Evolutionary conservation across 1,140 invertebrate species (phyloP), one percentile per base, ranked within the genome.

Genomic region (Drosophila parvula): DNA sequence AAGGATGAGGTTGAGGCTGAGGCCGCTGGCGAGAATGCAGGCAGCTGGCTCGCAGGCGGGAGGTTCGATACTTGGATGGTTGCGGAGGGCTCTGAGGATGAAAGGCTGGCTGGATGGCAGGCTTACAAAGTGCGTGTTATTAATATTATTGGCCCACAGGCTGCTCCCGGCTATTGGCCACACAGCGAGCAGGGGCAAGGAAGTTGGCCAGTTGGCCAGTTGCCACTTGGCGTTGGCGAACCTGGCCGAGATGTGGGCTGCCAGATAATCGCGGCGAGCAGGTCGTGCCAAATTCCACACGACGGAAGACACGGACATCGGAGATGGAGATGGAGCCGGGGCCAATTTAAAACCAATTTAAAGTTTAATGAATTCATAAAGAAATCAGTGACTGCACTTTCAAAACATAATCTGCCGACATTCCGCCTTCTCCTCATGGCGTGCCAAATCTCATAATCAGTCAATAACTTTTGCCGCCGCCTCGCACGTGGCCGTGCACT

Each of bases 351-450:
- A 88, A 89, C 84, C 84, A 89, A 88, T 88, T 88, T 88, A 89
- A 89, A 88, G 84, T 88, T 88, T 88, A 88, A 88, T 88, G 84
- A 88, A 88, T 88, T 88, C 84, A 88, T 88, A 88, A 88, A 88
- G 83, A 88, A 88, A 88, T 88, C 84, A 88, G 83, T 89, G 76
- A 78, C 62, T 83, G 84, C 84, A 88, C 84, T 88, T 88, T 88
- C 84, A 88, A 88, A 88, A 88, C 84, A 88, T 89, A 88, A 88
- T 88, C 83, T 88, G 84, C 83, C 83, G 83, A 83, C 69, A 61
- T 78, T 78, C 74, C 59, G 61, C 74, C 65, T 55, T 71, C 65
- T 50, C 62, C 56, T 28, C 79, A 82, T 89, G 84, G 84, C 84
- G 84, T 89, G 84, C 84, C 84, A 89, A 89, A 89, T 89, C 84